phyloP scores from a whole-genome alignment of 2,797 vertebrate genomes.

The Ciconia nigra region DNA sequence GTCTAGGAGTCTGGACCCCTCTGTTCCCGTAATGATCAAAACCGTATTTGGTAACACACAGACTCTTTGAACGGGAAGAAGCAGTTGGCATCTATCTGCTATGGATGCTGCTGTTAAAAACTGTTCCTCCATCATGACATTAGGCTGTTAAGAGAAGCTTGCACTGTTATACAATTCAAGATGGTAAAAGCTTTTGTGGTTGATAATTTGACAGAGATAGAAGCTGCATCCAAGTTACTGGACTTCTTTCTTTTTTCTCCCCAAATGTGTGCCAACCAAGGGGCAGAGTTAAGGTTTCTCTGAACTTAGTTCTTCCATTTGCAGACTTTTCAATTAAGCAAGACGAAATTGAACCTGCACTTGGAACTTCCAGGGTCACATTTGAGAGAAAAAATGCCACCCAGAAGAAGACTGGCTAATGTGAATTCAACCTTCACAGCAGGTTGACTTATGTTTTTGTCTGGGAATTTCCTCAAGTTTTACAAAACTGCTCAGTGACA shows the following conservation, averaged over 20 bases:
- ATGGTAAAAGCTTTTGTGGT: neutral
- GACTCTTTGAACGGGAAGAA: slow-evolving; percentile 7
- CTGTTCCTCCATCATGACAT: neutral
- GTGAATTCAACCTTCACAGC: neutral
- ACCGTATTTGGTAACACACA: neutral
- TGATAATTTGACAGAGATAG: neutral
- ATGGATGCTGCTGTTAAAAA: neutral
- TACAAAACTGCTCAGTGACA: neutral
- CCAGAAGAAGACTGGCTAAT: neutral
- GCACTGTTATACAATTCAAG: neutral
- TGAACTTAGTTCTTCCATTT: neutral
- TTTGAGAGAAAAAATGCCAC: neutral
- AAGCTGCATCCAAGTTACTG: neutral
- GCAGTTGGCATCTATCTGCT: slow-evolving; percentile 16
- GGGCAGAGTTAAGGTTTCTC: neutral
- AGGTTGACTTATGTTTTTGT: neutral
- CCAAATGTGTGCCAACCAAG: neutral
- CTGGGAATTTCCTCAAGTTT: slow-evolving; percentile 37
- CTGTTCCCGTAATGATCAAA: slow-evolving; percentile 18
- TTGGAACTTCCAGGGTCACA: neutral
- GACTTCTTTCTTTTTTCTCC: neutral
- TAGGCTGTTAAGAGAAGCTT: neutral
- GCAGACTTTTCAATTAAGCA: neutral
- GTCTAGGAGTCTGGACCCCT: slow-evolving; percentile 8
- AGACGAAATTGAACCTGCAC: neutral